Conservation (phyloP, 2,888 invertebrate species). For the Conistra vaccinii region DNA sequence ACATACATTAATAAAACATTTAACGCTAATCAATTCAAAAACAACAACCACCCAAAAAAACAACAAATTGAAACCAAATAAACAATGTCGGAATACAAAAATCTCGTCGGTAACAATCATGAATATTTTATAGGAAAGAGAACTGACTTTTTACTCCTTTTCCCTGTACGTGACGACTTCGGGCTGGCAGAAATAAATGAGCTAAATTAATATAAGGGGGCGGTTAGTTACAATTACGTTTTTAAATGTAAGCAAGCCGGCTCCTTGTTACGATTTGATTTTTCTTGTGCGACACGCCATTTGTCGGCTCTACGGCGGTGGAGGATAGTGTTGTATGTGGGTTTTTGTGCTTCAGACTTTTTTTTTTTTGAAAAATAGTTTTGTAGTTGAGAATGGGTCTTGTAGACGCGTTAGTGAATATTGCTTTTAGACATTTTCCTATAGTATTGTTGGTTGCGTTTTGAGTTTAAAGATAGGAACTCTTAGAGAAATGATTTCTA, state of each 20-base stretch:
- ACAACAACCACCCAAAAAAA: slow-evolving; percentile 10
- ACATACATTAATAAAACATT: slow-evolving; percentile 6
- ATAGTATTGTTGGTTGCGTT: no score
- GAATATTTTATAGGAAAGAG: slow-evolving; percentile 83
- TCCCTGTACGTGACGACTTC: slow-evolving; percentile 78
- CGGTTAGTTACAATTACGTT: slow-evolving; percentile 90
- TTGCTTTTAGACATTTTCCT: no score
- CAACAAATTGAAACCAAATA: slow-evolving; percentile 61
- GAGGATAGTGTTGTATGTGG: slow-evolving; percentile 66
- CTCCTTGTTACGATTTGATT: slow-evolving; percentile 87
- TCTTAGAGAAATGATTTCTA: no score
- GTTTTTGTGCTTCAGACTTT: no score
- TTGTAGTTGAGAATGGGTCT: no score
- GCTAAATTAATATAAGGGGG: slow-evolving; percentile 89
- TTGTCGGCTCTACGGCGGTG: slow-evolving; percentile 75
- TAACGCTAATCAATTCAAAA: neutral
- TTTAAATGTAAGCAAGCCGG: slow-evolving; percentile 90
- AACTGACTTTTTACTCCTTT: slow-evolving; percentile 78
- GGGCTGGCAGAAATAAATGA: slow-evolving; percentile 85
- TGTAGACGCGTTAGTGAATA: no score
- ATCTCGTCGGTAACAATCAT: slow-evolving; percentile 69
- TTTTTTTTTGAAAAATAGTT: no score
- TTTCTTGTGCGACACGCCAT: slow-evolving; percentile 89
- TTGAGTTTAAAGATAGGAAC: neutral
- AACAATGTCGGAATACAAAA: slow-evolving; percentile 61